Evolutionary conservation across 2,113 vertebrate species (phyloP).

Genomic region (Actenoides lindsayi): DNA sequence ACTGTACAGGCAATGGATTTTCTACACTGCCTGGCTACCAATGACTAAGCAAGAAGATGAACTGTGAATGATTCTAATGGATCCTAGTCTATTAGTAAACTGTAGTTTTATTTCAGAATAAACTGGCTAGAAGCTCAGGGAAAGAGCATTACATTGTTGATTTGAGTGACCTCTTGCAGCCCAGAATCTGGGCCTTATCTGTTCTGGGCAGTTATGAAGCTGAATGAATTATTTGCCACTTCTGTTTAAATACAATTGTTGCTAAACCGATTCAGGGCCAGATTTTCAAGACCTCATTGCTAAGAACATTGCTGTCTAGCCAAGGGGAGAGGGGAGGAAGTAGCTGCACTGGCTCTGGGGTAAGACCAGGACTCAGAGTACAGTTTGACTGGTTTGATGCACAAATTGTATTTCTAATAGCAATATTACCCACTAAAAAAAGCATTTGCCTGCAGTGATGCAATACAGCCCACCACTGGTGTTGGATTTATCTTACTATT

Average conservation of each 20-base stretch:
- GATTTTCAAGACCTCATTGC: background rate
- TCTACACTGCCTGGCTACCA: background rate
- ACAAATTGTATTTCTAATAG: background rate
- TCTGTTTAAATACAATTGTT: background rate
- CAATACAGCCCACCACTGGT: background rate
- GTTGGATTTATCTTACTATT: background rate
- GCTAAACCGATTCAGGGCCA: background rate
- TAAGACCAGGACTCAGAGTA: background rate
- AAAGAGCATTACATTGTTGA: constrained; percentile 2
- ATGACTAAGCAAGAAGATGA: constrained; percentile 21
- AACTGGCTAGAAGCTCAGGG: background rate
- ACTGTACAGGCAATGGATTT: background rate
- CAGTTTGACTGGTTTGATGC: background rate
- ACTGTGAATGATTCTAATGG: background rate
- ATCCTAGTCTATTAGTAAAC: background rate
- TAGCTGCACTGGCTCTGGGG: background rate
- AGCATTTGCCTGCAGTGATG: background rate
- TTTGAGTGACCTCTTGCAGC: background rate
- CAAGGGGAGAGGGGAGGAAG: background rate
- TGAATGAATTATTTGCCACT: constrained; percentile 13
- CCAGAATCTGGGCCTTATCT: background rate
- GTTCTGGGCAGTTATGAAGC: background rate
- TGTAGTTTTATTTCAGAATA: constrained; percentile 3
- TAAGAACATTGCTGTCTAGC: background rate
- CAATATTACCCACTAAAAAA: background rate